Conservation (phyloP, 2,113 vertebrate genomes). For the Chloropsis cyanopogon region DNA sequence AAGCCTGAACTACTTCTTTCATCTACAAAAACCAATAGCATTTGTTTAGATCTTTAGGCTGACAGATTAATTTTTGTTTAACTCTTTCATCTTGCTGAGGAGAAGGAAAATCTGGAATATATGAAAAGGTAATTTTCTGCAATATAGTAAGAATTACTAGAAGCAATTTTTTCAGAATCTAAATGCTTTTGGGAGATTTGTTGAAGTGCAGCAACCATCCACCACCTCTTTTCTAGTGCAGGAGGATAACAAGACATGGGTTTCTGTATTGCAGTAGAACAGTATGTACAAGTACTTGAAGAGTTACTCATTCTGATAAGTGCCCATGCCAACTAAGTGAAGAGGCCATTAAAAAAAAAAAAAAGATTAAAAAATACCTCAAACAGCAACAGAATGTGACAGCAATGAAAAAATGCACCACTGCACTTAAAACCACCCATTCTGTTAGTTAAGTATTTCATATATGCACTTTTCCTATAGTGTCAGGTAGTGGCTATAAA, state of each 20-base stretch:
- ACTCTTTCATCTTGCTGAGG: not conserved
- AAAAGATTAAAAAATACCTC: not conserved
- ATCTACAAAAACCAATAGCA: not conserved
- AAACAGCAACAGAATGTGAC: not conserved
- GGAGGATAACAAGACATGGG: not conserved
- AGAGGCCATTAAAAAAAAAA: not conserved
- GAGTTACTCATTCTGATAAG: not conserved
- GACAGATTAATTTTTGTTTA: not conserved
- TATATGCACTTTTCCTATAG: not conserved
- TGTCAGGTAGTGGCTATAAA: not conserved
- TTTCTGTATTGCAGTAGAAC: not conserved
- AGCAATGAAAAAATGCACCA: not conserved
- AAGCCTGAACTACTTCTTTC: not conserved
- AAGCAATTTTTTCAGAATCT: not conserved
- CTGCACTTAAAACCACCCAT: not conserved
- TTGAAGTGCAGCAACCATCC: not conserved
- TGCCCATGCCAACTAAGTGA: not conserved
- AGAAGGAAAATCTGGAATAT: not conserved
- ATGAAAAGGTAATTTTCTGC: not conserved
- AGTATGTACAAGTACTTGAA: not conserved
- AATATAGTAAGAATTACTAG: not conserved
- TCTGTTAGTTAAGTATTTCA: not conserved
- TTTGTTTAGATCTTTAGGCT: not conserved
- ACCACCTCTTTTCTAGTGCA: not conserved
- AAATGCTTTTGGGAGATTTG: not conserved